Base-by-base conservation (phyloP, 35 echinoderm and acorn worm genomes). In the Eucidaris tribuloides region DNA sequence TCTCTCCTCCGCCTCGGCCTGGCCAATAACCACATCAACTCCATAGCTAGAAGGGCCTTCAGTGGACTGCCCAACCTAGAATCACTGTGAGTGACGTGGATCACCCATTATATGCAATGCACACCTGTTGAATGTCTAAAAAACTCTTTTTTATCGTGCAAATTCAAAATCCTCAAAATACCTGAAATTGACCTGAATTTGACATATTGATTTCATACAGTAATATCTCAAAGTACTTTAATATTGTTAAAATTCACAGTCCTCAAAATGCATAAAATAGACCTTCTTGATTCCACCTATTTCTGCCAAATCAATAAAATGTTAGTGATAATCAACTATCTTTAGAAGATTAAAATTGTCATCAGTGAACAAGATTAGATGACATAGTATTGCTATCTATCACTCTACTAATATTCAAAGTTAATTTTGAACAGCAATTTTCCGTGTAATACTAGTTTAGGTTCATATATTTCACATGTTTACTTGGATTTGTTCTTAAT, bases 21-120 rank as follows among this genome's bases (percentile, higher is more conserved):
- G 54, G 64, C 89, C 14, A 85, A 85, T 68, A 97, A 97, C 77
- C 81, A 92, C 52, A 84, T 97, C 23, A 88, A 78, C 43, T 89
- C 85, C 77, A 88, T 97, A 29, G 54, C 85, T n/a, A 91, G 83
- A 29, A 86, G 71, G 38, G 90, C 94, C 30, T 89, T 97, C 42
- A 32, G 19, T 29, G 94, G 90, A 27, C 85, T 97, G 7, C 65
- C 77, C 32, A 77, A 74, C 38, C 77, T 97, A 43, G 29, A 86
- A 23, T 78, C 78, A 33, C 62, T 97, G 94, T 97, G 79, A 97
- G 94, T 88, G 57, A 60, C 79, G 22, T 33, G 4, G 42, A 5
- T 58, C 19, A 35, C 37, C 57, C 13, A n/a, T 58, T 0, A 1
- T 58, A 0, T n/a, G 30, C n/a, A 15, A 17, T 5, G 30, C 4